Conservation (phyloP, 1,140 invertebrate genomes). For the Lucilia sericata region DNA sequence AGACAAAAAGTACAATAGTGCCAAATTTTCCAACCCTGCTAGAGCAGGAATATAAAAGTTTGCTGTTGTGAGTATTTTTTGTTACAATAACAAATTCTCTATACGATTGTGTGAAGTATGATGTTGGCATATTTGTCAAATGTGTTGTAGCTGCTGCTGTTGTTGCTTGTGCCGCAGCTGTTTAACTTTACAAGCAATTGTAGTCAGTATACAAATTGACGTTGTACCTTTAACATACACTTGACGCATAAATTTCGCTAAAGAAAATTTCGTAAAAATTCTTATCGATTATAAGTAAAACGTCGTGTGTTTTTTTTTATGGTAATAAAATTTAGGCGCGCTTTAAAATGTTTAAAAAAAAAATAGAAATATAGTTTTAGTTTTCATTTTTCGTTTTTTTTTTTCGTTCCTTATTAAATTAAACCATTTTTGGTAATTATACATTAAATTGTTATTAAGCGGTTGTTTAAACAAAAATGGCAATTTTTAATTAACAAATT, state of each 20-base stretch:
- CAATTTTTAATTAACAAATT: neutral
- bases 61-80: no score
- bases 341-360: neutral
- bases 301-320: neutral
- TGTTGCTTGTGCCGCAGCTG: neutral
- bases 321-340: neutral
- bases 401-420: neutral
- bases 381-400: neutral
- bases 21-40: no score
- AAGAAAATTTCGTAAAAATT: no score
- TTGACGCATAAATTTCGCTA: neutral
- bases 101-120: neutral
- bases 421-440: neutral
- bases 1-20: no score
- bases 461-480: neutral
- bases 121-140: neutral
- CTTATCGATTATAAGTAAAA: no score
- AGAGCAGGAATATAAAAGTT: neutral
- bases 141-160: neutral
- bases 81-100: neutral
- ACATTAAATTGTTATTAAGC: neutral
- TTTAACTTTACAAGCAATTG: neutral
- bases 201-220: conserved; percentile 7
- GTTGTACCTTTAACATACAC: neutral
- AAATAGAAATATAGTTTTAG: neutral